Evolutionary conservation across 2,888 invertebrate genomes (phyloP), one percentile per base, ranked within the genome.

Genomic region (Tinea trinotella): DNA sequence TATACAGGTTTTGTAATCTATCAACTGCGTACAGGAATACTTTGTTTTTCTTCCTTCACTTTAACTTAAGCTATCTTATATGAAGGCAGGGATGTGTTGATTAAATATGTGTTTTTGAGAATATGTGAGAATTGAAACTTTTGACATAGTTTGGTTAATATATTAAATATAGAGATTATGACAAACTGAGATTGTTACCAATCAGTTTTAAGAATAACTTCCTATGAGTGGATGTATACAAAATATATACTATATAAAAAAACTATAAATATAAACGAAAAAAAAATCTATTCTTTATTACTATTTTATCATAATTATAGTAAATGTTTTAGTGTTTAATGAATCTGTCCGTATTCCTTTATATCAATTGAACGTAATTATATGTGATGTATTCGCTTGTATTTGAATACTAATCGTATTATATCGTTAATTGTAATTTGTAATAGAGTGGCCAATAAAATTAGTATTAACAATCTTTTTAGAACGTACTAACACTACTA

Each of bases 171-270:
- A 81, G 80, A 78, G 73, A 76, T 79, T 76, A 78, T 70, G 74
- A 73, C 74, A 72, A 74, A 73, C 30, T 72, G 79, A 81, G 82
- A 83, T 83, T 81, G 83, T 84, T 82, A 83, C 83, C 82, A 81
- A 13, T 30, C 30, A 13, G 15, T 17, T n/a, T 40, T 30, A 30
- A 30, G 30, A 7, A 12, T 40, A 40, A 36, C 10, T 22, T 10
- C 30, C 30, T 30, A 40, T 40, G 40, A 17, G 17, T 40, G 13
- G 12, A 17, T n/a, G 40, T 48, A 40, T 15, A 40, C 40, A 15
- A 40, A 15, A n/a, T n/a, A n/a, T n/a, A n/a, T n/a, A 40, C 40
- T 40, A 40, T 40, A 13, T 40, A 13, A 30, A n/a, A n/a, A n/a
- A n/a, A n/a, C 24, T 9, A 15, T 40, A 40, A 13, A 40, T 13